A percentile compares a stretch with the other conserved stretches of the same genome.
These are phyloP conservation scores for Trogon melanurus DNA, from an alignment of 2,113 vertebrate species.

Conservation along the genomic window DNA sequence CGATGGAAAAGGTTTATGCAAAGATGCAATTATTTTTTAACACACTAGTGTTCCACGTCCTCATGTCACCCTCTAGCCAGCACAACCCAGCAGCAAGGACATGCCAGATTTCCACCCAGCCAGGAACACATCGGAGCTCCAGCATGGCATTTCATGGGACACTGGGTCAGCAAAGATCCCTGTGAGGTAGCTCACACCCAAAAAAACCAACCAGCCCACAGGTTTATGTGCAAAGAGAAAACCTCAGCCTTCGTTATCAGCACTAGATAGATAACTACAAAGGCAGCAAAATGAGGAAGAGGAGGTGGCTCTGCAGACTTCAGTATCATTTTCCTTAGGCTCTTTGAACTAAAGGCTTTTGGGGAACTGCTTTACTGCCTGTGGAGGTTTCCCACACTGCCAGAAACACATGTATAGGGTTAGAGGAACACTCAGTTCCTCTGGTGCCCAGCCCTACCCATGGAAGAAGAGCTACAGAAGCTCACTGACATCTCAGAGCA, in stretches of 20 bases:
- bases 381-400: background rate
- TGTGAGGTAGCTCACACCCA: background rate
- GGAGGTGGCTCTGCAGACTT: background rate
- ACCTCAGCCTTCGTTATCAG: background rate
- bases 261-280: background rate
- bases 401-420: background rate
- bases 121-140: background rate
- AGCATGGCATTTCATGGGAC: background rate
- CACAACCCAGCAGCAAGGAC: background rate
- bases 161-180: background rate
- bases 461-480: background rate
- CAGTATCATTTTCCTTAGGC: background rate
- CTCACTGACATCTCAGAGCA: background rate
- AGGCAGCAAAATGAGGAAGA: background rate
- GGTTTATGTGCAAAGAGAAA: background rate
- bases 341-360: background rate
- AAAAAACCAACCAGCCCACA: background rate
- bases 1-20: background rate
- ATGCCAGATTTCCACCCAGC: background rate
- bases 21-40: no score
- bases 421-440: background rate
- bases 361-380: background rate
- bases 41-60: background rate
- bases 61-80: background rate
- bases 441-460: background rate